These are phyloP conservation scores for Enteromius fasciolatus DNA, from an alignment of 2,797 vertebrate genomes.

Conservation along the genomic window DNA sequence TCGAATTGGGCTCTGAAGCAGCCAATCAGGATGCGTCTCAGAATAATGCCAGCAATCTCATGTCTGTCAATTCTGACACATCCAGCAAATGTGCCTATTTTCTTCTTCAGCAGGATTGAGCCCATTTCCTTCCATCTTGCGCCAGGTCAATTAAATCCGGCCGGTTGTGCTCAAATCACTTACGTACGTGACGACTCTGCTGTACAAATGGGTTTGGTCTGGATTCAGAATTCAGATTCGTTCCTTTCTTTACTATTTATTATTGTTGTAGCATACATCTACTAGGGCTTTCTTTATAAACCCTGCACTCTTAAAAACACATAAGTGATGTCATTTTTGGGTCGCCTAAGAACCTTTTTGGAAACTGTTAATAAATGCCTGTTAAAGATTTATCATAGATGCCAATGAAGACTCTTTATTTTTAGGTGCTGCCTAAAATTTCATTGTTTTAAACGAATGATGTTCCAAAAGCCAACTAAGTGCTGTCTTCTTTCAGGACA, in stretches of 20 bases:
- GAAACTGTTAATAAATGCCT: not conserved
- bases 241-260: not conserved
- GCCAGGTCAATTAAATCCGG: conserved; percentile 50
- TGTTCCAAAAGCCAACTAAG: not conserved
- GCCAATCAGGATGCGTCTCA: conserved; percentile 39
- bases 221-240: not conserved
- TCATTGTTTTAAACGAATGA: not conserved
- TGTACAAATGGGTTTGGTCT: not conserved
- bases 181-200: not conserved
- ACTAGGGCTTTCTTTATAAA: not conserved
- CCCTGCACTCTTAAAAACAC: not conserved
- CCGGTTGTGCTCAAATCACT: not conserved
- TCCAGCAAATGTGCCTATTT: conserved; percentile 28
- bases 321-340: not conserved
- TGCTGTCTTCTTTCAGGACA: not conserved
- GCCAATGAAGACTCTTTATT: not conserved
- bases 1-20: conserved; percentile 28
- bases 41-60: conserved; percentile 43
- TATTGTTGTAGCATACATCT: not conserved
- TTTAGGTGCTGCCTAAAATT: not conserved
- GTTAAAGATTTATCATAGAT: not conserved
- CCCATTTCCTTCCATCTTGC: conserved; percentile 43
- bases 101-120: conserved; percentile 19
- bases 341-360: not conserved
- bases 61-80: conserved; percentile 40